phyloP scores from a whole-genome alignment of 2,888 invertebrate genomes.

The Parnassius smintheus region DNA sequence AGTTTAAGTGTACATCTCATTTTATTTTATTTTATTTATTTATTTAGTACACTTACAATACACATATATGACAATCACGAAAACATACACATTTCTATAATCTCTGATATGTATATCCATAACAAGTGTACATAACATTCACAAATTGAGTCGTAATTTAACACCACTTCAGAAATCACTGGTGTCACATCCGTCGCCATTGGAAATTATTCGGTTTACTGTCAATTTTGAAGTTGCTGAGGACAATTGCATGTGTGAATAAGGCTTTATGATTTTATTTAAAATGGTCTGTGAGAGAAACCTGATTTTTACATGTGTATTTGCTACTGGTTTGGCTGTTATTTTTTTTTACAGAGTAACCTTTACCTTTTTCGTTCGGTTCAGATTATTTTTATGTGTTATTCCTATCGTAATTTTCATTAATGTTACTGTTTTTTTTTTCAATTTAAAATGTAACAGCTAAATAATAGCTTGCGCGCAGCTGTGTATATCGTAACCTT shows the following conservation, averaged over 20 bases:
- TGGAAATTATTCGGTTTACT: neutral
- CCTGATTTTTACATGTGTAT: conserved; percentile 41
- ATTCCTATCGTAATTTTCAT: neutral
- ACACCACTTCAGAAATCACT: conserved; percentile 5
- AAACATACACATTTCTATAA: too few relatives aligned
- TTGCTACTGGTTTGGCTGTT: conserved; percentile 65
- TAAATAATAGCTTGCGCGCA: conserved; percentile 73
- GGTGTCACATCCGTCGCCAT: conserved; percentile 8
- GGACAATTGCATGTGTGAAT: conserved; percentile 35
- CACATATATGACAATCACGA: too few relatives aligned
- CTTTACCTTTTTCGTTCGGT: conserved; percentile 27
- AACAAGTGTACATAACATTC: too few relatives aligned
- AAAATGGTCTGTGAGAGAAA: conserved; percentile 37
- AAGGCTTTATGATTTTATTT: conserved; percentile 34
- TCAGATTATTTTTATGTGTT: conserved; percentile 17
- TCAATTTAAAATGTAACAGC: conserved; percentile 61
- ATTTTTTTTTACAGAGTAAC: conserved; percentile 46
- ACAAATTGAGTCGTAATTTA: too few relatives aligned
- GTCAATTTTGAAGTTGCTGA: conserved; percentile 7
- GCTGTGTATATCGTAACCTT: conserved; percentile 75
- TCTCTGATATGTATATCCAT: too few relatives aligned
- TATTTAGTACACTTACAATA: too few relatives aligned
- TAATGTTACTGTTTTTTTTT: conserved; percentile 29
- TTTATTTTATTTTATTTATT: too few relatives aligned
- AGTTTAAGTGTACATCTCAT: conserved; percentile 12